These are phyloP conservation scores for Arenicola marina DNA, from an alignment of 2,888 invertebrate genomes.

Conservation along the genomic window DNA sequence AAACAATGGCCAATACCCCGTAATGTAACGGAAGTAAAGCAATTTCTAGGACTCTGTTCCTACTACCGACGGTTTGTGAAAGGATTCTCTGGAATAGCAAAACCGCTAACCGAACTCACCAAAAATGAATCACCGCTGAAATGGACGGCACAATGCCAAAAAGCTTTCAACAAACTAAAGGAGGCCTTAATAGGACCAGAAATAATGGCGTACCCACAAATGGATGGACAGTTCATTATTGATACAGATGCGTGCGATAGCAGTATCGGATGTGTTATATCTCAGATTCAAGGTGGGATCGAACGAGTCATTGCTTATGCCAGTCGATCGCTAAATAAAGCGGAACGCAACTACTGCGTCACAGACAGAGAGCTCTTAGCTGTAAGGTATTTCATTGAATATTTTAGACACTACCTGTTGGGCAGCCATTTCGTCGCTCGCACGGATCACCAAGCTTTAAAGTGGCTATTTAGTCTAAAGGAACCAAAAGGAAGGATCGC, in stretches of 20 bases:
- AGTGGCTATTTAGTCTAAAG: constrained; percentile 16
- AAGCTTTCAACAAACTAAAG: constrained; percentile 19
- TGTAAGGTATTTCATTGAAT: constrained; percentile 13
- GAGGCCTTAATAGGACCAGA: constrained; percentile 11
- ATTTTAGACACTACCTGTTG: constrained; percentile 19
- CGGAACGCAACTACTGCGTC: constrained; percentile 18
- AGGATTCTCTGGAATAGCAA: constrained; percentile 19
- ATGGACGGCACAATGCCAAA: constrained; percentile 4
- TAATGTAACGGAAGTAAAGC: constrained; percentile 18
- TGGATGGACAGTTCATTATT: constrained; percentile 18
- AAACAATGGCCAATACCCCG: constrained; percentile 6
- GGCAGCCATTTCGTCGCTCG: constrained; percentile 19
- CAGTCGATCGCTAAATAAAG: constrained; percentile 17
- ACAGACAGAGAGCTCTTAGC: constrained; percentile 29
- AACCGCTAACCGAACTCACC: constrained; percentile 17
- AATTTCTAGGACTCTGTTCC: constrained; percentile 31
- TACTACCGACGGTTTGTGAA: constrained; percentile 27
- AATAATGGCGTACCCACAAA: constrained; percentile 16
- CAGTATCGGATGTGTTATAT: constrained; percentile 26
- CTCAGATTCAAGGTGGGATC: constrained; percentile 27
- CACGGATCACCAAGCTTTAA: constrained; percentile 17
- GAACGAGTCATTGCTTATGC: too few relatives aligned
- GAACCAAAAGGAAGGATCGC: too few relatives aligned
- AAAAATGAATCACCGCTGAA: constrained; percentile 4
- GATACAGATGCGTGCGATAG: constrained; percentile 26